Evolutionary conservation across 2,888 invertebrate species (phyloP), one percentile per base, ranked within the genome.

Genomic region (Pseudococcus jackbeardsleyi): DNA sequence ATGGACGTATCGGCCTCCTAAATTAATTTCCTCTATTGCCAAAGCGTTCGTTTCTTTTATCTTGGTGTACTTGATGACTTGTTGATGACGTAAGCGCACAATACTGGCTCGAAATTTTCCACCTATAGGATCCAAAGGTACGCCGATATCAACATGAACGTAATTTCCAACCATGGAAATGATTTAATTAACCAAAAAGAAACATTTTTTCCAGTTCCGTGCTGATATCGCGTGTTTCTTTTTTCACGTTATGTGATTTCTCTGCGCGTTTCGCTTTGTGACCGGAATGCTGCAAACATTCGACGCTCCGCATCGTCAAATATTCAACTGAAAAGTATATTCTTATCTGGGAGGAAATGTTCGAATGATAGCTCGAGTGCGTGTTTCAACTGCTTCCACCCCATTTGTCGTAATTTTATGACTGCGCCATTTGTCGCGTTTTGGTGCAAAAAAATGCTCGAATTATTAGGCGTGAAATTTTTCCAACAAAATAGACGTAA

Each of bases 321-420:
- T 82, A 82, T 82, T 82, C 79, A 22, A 82, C 79, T 39, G 39
- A 17, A 46, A 82, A 79, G 64, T 64, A 64, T 82, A 82, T 82
- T 82, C 79, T 82, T 82, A 82, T 42, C 79, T 19, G 79, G 46
- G 79, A 82, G 79, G 79, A 82, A 82, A 82, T 46, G 79, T 46
- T 82, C 11, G 33, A 82, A 82, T 82, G 79, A 82, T 82, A 46
- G 79, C 79, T 82, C 79, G 79, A 82, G 79, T 82, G 79, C 46
- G 79, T 82, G 79, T 82, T 82, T 82, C 79, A 82, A 82, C 79
- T 82, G 79, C 79, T 82, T 82, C 79, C 79, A 82, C 79, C 79
- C 79, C 79, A 82, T 82, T 82, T 82, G 79, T 82, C 79, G 79
- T 82, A 82, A 82, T 82, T 82, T 82, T 82, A 82, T 82, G 79